Evolutionary conservation across 2,888 invertebrate genomes (phyloP).

Genomic region (Cephus rjabovi): DNA sequence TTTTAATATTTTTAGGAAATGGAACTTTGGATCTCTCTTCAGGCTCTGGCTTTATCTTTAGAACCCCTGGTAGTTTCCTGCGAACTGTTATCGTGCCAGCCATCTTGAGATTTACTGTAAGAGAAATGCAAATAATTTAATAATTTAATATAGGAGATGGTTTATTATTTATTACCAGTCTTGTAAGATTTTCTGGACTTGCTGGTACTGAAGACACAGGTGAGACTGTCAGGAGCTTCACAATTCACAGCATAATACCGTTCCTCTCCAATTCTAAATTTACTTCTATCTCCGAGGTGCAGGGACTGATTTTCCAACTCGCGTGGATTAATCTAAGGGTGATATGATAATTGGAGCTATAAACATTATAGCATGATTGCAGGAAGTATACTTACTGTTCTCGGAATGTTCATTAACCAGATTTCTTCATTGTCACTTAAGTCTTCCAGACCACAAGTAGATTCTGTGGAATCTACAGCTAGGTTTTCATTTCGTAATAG

Average conservation of each 20-base stretch:
- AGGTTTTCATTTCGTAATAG: constrained; percentile 23
- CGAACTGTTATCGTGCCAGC: constrained; percentile 28
- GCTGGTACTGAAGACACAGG: constrained; percentile 31
- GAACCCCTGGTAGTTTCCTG: constrained; percentile 27
- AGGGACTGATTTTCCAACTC: constrained; percentile 31
- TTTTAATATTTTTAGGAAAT: constrained; percentile 32
- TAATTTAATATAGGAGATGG: no score
- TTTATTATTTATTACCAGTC: constrained; percentile 14
- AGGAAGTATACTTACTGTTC: constrained; percentile 24
- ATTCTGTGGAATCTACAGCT: constrained; percentile 5
- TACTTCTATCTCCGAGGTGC: constrained; percentile 31
- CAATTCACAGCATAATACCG: constrained; percentile 29
- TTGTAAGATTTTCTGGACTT: constrained; percentile 5
- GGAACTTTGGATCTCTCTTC: constrained; percentile 23
- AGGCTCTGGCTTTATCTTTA: constrained; percentile 8
- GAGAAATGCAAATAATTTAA: not conserved
- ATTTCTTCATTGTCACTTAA: constrained; percentile 33
- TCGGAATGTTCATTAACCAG: constrained; percentile 35
- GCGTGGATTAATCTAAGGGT: not conserved
- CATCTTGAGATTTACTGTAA: constrained; percentile 35
- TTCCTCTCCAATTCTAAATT: constrained; percentile 31
- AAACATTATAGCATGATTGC: not conserved
- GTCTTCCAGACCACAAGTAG: constrained; percentile 26
- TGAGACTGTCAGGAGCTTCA: constrained; percentile 24
- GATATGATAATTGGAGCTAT: not conserved